phyloP scores from a whole-genome alignment of 2,797 vertebrate genomes.

The Furcifer pardalis region DNA sequence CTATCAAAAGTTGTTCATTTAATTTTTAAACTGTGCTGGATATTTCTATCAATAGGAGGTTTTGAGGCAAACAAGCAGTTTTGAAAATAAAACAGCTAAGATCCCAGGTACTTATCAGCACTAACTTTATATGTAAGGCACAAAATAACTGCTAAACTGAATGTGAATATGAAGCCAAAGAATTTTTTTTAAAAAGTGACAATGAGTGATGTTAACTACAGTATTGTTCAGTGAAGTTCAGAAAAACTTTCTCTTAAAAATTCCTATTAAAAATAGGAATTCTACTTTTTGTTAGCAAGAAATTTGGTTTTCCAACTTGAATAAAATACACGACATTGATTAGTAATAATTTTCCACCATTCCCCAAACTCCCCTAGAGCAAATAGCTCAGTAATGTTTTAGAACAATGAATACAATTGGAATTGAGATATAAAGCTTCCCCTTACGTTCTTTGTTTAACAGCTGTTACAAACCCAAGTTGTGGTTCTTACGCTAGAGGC shows the following conservation, averaged over 20 bases:
- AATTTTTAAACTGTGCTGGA: not conserved
- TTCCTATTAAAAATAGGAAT: slow-evolving; percentile 27
- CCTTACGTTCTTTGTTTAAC: slow-evolving; percentile 67
- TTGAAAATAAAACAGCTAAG: slow-evolving; percentile 72
- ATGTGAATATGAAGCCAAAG: slow-evolving; percentile 51
- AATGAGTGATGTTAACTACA: slow-evolving; percentile 62
- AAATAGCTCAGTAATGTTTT: slow-evolving; percentile 63
- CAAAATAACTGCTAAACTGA: slow-evolving; percentile 53
- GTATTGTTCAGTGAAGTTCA: slow-evolving; percentile 57
- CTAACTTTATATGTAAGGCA: slow-evolving; percentile 54
- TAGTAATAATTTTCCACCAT: slow-evolving; percentile 63
- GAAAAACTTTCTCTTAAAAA: slow-evolving; percentile 34
- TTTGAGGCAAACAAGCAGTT: slow-evolving; percentile 21
- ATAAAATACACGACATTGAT: slow-evolving; percentile 41
- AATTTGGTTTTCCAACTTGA: slow-evolving; percentile 49
- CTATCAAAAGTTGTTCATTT: not conserved
- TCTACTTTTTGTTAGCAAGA: slow-evolving; percentile 47
- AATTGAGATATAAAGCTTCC: slow-evolving; percentile 59
- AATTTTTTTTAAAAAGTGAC: not conserved
- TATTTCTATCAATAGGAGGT: not conserved
- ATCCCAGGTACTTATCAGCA: slow-evolving; percentile 68
- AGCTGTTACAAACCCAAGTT: slow-evolving; percentile 78
- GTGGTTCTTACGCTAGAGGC: slow-evolving; percentile 84
- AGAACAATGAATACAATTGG: slow-evolving; percentile 56
- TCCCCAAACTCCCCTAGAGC: slow-evolving; percentile 56